These are phyloP conservation scores for Azemiops feae DNA, from an alignment of 2,113 vertebrate genomes.

Conservation along the genomic window DNA sequence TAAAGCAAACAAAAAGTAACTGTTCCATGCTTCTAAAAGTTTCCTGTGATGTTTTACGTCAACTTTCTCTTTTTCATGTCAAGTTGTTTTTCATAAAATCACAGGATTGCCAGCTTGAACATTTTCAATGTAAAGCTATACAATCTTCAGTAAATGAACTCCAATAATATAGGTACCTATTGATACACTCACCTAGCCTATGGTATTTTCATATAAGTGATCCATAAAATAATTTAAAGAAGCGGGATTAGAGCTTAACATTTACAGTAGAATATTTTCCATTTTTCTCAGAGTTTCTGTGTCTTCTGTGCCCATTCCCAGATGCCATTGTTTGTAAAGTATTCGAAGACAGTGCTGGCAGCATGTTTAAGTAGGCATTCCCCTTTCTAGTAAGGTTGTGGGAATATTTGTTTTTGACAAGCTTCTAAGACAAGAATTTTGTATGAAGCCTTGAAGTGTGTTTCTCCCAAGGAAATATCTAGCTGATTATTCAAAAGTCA, in stretches of 20 bases:
- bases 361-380: background rate
- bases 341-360: background rate
- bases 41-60: accelerated
- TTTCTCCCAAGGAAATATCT: background rate
- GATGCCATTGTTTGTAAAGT: background rate
- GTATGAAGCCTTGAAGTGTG: background rate
- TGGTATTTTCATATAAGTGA: background rate
- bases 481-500: background rate
- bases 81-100: background rate
- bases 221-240: background rate
- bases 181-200: background rate
- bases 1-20: conserved; percentile 19
- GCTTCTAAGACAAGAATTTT: background rate
- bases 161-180: background rate
- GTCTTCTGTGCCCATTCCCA: background rate
- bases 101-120: background rate
- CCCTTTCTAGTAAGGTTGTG: background rate
- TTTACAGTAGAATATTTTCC: background rate
- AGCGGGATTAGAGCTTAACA: background rate
- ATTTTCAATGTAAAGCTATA: background rate
- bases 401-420: background rate
- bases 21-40: background rate
- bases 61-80: background rate
- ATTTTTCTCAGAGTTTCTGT: background rate
- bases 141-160: background rate